A percentile compares a stretch with the other conserved stretches of the same genome.
phyloP scores from a whole-genome alignment of 2,888 invertebrate species.

The Polyommatus iphigenia region DNA sequence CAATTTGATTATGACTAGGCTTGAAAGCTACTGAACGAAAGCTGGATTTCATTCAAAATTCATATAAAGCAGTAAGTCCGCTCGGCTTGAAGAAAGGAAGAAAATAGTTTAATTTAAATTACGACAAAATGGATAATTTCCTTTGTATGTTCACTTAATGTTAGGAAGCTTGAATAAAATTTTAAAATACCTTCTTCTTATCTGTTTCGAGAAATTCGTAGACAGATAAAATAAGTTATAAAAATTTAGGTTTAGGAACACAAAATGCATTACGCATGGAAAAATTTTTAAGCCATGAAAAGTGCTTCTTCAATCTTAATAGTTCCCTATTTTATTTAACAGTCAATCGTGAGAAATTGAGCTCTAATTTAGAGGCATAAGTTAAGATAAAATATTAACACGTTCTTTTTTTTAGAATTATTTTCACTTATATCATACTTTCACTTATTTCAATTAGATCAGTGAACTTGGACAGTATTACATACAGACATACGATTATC shows the following conservation, averaged over 20 bases:
- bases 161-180: neutral
- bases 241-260: neutral
- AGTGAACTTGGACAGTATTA: no score
- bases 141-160: no score
- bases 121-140: no score
- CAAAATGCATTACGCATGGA: neutral
- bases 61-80: no score
- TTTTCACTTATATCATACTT: neutral
- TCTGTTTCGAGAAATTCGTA: neutral
- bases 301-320: neutral
- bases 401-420: neutral
- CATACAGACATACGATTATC: no score
- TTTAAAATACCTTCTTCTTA: neutral
- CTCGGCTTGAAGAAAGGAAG: no score
- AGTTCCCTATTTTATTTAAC: neutral
- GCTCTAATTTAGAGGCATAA: neutral
- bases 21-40: no score
- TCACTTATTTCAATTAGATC: neutral
- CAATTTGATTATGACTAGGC: no score
- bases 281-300: neutral
- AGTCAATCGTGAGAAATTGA: neutral
- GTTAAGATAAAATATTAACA: no score
- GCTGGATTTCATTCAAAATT: no score
- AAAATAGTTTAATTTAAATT: no score
- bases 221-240: neutral